Evolutionary conservation across 2,113 vertebrate genomes (phyloP).

Genomic region (Cepphus grylle): DNA sequence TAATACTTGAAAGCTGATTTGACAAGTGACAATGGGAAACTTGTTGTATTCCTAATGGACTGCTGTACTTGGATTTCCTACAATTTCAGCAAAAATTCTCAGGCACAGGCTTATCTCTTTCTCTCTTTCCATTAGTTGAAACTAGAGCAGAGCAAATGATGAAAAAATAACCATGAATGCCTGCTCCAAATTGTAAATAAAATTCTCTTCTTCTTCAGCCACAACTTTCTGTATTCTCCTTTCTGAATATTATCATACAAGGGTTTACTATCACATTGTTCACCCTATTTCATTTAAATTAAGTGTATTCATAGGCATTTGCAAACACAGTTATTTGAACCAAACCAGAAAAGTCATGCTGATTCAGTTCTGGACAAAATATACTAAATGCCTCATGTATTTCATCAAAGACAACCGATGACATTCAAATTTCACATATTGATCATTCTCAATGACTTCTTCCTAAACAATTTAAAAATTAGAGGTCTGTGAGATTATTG

Average conservation of each 20-base stretch:
- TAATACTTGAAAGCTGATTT: neutral
- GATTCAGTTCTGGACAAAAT: conserved; percentile 1
- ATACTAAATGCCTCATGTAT: neutral
- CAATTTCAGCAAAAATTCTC: neutral
- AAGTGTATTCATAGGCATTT: neutral
- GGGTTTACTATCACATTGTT: neutral
- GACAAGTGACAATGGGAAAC: neutral
- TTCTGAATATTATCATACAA: neutral
- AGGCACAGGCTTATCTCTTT: neutral
- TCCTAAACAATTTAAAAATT: neutral
- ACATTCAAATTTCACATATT: neutral
- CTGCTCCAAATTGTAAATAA: neutral
- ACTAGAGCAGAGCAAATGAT: neutral
- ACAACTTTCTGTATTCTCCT: neutral
- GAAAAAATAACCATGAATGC: neutral
- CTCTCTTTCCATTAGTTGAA: neutral
- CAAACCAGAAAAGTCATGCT: neutral
- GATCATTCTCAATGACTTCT: neutral
- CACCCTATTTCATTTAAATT: neutral
- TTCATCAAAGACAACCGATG: neutral
- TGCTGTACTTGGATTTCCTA: neutral
- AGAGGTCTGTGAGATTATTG: neutral
- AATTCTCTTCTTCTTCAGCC: neutral
- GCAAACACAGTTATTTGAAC: conserved; percentile 19
- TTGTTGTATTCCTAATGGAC: neutral